Evolutionary conservation across 2,888 invertebrate species (phyloP).

Genomic region (Morpho helenor): DNA sequence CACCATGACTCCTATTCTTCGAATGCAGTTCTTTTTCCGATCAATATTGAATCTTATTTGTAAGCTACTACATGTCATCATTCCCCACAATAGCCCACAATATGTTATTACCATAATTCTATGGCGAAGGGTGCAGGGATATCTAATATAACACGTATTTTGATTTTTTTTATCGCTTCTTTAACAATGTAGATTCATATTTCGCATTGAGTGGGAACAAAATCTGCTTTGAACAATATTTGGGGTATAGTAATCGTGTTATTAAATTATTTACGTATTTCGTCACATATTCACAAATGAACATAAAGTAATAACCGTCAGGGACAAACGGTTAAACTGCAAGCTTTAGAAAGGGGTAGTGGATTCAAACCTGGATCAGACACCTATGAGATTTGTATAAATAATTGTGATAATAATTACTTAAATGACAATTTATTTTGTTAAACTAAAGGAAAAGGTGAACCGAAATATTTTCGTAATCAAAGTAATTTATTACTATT

Average conservation of each 20-base stretch:
- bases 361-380: no score
- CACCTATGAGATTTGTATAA: no score
- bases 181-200: constrained; percentile 47
- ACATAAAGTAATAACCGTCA: no score
- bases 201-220: constrained; percentile 39
- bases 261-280: constrained; percentile 5
- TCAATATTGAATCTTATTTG: constrained; percentile 27
- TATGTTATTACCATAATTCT: constrained; percentile 65
- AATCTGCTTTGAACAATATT: constrained; percentile 5
- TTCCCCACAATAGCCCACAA: constrained; percentile 18
- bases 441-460: no score
- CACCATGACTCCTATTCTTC: constrained; percentile 37
- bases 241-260: constrained; percentile 1
- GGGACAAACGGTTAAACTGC: no score
- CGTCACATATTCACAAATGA: not conserved
- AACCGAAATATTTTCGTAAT: no score
- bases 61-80: constrained; percentile 22
- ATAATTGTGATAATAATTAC: no score
- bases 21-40: constrained; percentile 12
- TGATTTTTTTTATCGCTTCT: constrained; percentile 54
- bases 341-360: no score
- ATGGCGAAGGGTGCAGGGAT: constrained; percentile 65
- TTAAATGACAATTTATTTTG: no score
- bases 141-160: constrained; percentile 66
- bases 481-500: no score